phyloP scores from a whole-genome alignment of 2,888 invertebrate species.

The Acanthosepion pharaonis region DNA sequence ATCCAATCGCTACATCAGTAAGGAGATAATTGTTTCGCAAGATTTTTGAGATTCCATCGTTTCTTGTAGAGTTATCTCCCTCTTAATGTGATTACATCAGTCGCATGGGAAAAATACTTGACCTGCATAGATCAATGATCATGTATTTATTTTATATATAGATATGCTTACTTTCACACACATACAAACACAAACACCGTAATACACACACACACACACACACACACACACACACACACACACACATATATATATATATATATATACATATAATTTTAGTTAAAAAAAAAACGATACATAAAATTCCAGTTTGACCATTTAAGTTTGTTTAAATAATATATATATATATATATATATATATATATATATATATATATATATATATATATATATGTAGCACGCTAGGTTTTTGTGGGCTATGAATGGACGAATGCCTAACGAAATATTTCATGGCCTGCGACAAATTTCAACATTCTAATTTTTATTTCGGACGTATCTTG shows the following conservation, averaged over 20 bases:
- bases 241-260: background rate
- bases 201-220: background rate
- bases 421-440: too few relatives aligned
- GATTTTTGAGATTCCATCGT: conserved; percentile 12
- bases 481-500: too few relatives aligned
- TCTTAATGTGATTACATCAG: background rate
- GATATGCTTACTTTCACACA: background rate
- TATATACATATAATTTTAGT: too few relatives aligned
- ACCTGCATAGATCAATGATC: background rate
- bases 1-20: background rate
- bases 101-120: conserved; percentile 33
- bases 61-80: conserved; percentile 17
- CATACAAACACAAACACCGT: background rate
- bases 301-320: too few relatives aligned
- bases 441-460: too few relatives aligned
- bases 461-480: too few relatives aligned
- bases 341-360: background rate
- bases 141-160: background rate
- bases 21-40: conserved; percentile 21
- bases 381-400: too few relatives aligned
- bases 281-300: too few relatives aligned
- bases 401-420: too few relatives aligned
- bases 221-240: background rate
- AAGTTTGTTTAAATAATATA: background rate
- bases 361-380: background rate